Evolutionary conservation across 2,113 vertebrate genomes (phyloP).

Genomic region (Melanotaenia duboulayi): DNA sequence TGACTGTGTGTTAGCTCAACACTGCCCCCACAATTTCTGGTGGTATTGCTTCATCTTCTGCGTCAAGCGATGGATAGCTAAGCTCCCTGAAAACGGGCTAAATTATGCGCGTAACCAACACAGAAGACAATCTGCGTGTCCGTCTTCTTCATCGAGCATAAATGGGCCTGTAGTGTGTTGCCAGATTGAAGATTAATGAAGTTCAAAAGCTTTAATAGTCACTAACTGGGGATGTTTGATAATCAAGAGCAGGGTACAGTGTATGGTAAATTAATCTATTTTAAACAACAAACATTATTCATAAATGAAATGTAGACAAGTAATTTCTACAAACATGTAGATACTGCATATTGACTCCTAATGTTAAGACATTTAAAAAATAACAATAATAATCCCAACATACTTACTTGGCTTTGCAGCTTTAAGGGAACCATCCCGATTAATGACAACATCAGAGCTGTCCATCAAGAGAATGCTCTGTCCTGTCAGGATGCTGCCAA

Average conservation of each 20-base stretch:
- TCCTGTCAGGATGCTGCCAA: constrained; percentile 93
- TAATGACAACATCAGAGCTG: constrained; percentile 91
- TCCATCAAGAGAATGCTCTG: constrained; percentile 96
- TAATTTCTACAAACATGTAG: not conserved
- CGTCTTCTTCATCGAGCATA: no score
- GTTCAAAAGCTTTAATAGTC: not conserved
- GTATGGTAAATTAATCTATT: not conserved
- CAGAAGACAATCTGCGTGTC: no score
- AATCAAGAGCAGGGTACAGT: no score
- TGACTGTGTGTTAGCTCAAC: no score
- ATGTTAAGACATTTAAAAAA: not conserved
- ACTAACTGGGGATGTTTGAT: not conserved
- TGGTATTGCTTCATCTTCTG: no score
- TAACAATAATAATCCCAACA: not conserved
- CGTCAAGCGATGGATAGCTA: no score
- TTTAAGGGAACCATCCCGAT: constrained; percentile 93
- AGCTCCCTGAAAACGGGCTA: no score
- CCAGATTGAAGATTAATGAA: not conserved
- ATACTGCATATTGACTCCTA: no score
- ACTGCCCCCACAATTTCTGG: no score
- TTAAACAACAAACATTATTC: not conserved
- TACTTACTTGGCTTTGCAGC: constrained; percentile 85
- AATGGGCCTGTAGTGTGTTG: no score
- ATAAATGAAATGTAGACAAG: not conserved
- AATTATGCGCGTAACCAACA: no score